A percentile compares a stretch with the other conserved stretches of the same genome.
Conservation (phyloP, 2,888 invertebrate species). For the Lasioglossum zephyrum region DNA sequence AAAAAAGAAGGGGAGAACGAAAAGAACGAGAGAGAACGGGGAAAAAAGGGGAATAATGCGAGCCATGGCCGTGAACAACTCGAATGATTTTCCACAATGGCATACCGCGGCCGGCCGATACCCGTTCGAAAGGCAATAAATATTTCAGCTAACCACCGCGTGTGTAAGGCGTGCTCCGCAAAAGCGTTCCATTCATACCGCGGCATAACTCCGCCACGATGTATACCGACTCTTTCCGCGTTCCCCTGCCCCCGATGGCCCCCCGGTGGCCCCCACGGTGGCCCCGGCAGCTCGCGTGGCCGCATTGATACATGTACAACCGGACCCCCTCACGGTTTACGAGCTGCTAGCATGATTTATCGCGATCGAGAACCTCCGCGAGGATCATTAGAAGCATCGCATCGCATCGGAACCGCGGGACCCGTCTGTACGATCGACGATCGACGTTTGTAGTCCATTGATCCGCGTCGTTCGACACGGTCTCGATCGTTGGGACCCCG, state of each 20-base stretch:
- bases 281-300: constrained; percentile 35
- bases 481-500: neutral
- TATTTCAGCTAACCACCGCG: constrained; percentile 78
- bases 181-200: constrained; percentile 79
- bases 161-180: constrained; percentile 78
- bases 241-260: constrained; percentile 35
- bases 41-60: constrained; percentile 31
- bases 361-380: constrained; percentile 74
- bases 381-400: constrained; percentile 66
- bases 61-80: constrained; percentile 55
- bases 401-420: constrained; percentile 55
- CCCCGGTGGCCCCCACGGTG: constrained; percentile 20
- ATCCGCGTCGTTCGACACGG: constrained; percentile 24
- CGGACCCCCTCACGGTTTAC: constrained; percentile 72
- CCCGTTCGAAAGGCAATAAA: constrained; percentile 80
- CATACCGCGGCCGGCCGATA: constrained; percentile 70
- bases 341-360: constrained; percentile 81
- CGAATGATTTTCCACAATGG: constrained; percentile 72
- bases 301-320: constrained; percentile 65
- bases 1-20: neutral
- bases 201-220: constrained; percentile 67
- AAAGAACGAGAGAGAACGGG: neutral
- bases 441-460: constrained; percentile 22
- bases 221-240: constrained; percentile 52
- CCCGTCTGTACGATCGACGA: constrained; percentile 47